These are phyloP conservation scores for Prosopocoilus inquinatus DNA, from an alignment of 2,888 invertebrate genomes.

Conservation along the genomic window DNA sequence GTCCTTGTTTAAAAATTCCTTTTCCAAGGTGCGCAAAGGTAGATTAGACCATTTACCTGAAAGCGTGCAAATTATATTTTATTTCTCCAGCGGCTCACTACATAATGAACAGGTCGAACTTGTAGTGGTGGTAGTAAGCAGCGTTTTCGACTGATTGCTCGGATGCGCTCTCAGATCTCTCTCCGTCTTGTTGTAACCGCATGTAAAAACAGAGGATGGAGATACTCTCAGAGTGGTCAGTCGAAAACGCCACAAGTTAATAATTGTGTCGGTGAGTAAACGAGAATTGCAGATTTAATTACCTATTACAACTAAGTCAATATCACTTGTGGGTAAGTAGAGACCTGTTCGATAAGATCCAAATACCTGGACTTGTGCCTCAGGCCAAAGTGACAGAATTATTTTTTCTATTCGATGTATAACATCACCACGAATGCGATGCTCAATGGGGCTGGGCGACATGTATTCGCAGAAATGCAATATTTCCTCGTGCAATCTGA, in stretches of 20 bases:
- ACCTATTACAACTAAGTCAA: slow-evolving; percentile 65
- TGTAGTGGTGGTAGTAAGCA: neutral
- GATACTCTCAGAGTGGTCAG: no score
- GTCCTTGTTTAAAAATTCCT: slow-evolving; percentile 83
- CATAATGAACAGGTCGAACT: no score
- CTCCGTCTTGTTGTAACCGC: no score
- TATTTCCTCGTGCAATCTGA: slow-evolving; percentile 93
- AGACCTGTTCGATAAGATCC: slow-evolving; percentile 97
- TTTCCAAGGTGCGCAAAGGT: slow-evolving; percentile 88
- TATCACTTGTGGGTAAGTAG: slow-evolving; percentile 93
- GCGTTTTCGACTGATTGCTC: no score
- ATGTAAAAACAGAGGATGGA: no score
- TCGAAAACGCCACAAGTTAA: no score
- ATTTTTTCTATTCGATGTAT: slow-evolving; percentile 86
- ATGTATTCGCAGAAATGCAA: slow-evolving; percentile 95
- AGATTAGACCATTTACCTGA: slow-evolving; percentile 85
- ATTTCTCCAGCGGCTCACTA: no score
- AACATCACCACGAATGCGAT: slow-evolving; percentile 83
- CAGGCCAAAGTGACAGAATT: slow-evolving; percentile 87
- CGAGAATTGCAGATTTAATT: slow-evolving; percentile 30
- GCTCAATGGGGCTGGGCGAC: slow-evolving; percentile 90
- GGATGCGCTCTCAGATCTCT: no score
- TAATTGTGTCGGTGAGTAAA: no score
- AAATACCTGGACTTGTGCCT: slow-evolving; percentile 94
- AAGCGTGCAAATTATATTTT: slow-evolving; percentile 10